Percentiles rank a stretch among this genome's conserved stretches.
Conservation (phyloP, 1,140 invertebrate genomes). For the Copidosoma floridanum region DNA sequence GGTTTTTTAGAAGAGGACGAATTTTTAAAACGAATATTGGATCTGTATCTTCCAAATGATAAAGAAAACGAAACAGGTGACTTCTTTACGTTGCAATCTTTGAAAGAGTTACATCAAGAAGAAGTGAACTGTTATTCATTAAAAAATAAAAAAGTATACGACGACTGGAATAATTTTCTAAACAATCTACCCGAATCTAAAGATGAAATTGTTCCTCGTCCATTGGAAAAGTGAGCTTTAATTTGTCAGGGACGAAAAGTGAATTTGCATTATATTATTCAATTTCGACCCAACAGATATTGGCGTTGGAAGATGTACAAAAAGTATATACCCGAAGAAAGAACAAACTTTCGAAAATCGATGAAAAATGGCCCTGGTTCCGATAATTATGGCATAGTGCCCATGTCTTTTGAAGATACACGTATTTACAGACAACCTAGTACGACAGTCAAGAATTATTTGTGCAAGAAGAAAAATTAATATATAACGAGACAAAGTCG, state of each 20-base stretch:
- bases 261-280: neutral
- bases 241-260: neutral
- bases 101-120: conserved; percentile 9
- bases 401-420: conserved; percentile 16
- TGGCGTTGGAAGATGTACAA: conserved; percentile 27
- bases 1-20: neutral
- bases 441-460: no score
- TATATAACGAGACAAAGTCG: neutral
- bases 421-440: conserved; percentile 6
- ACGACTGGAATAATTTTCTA: conserved; percentile 24
- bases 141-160: conserved; percentile 11
- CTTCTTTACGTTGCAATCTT: neutral
- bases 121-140: conserved; percentile 10
- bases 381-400: conserved; percentile 18
- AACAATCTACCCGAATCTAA: conserved; percentile 6
- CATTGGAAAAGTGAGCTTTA: conserved; percentile 11
- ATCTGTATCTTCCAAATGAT: conserved; percentile 1
- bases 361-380: conserved; percentile 22
- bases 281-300: conserved; percentile 17
- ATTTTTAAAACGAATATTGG: neutral
- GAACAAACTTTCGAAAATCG: conserved; percentile 25
- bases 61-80: neutral
- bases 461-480: no score
- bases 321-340: conserved; percentile 22
- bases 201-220: conserved; percentile 8